Evolutionary conservation across 2,888 invertebrate species (phyloP), one percentile per base, ranked within the genome.

Genomic region (Acanthopleura granulata): DNA sequence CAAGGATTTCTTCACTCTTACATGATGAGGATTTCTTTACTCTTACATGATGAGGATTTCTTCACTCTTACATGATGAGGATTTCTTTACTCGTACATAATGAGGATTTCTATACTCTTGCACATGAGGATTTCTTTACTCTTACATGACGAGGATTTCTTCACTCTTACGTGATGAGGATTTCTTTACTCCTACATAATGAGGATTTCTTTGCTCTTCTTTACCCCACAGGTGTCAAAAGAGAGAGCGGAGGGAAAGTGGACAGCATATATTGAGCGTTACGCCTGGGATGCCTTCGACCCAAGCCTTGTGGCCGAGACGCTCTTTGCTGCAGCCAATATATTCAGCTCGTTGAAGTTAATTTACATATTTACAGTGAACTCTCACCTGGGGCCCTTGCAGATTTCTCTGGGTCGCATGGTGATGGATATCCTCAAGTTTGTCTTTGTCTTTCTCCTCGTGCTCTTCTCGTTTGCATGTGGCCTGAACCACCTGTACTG

Each of bases 241-340:
- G 78, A 80, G 73, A 78, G 76, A 72, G 72, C 74, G 15, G 80
- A 80, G 27, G 72, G 75, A 12, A 77, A 79, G 30, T 80, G 80
- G 22, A 69, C 76, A 16, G 86, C 84, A 3, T 76, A 80, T 29
- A 74, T 82, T 30, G 82, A 85, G 73, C 93, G 98, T 77, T 95
- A 96, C 91, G 93, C 96, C 83, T 99, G 99, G 98, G 97, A 98
- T 91, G 95, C 98, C 11, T 98, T 97, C 96, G 99, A 99, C 91
- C 99, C 99, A 25, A 98, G 98, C 95, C 93, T 99, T 83, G 95
- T 98, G 49, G 86, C 90, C 0, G 91, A 91, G 79, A 90, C 90
- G 29, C 93, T 99, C 74, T 99, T 99, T 92, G 98, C 99, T 22
- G 97, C 98, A 25, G 99, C 99, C 81, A 99, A 99, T 92, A 99